These are phyloP conservation scores for Dolichotis patagonum DNA, from an alignment of 2,113 vertebrate species.

Conservation along the genomic window DNA sequence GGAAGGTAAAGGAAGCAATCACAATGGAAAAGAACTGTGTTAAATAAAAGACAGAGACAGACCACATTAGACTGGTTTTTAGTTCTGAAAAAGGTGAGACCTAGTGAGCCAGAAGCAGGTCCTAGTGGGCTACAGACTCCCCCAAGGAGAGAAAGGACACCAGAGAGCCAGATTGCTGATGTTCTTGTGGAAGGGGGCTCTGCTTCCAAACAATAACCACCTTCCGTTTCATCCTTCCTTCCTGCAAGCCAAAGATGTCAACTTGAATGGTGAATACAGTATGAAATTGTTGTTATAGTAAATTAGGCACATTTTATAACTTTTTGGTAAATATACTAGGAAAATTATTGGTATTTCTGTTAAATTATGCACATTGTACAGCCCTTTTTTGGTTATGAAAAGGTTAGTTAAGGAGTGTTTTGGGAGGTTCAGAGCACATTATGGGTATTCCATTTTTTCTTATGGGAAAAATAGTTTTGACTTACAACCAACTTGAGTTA, in stretches of 20 bases:
- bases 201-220: background rate
- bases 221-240: background rate
- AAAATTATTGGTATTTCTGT: background rate
- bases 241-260: background rate
- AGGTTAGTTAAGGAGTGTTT: background rate
- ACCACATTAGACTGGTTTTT: background rate
- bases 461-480: background rate
- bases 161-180: background rate
- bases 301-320: background rate
- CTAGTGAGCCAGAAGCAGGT: no score
- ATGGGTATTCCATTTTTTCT: background rate
- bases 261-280: background rate
- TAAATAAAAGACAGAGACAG: background rate
- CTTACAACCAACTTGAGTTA: background rate
- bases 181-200: background rate
- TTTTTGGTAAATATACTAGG: background rate
- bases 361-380: background rate
- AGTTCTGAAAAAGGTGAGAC: background rate
- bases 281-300: background rate
- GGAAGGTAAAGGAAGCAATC: background rate
- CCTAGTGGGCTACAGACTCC: background rate
- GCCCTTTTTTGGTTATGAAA: background rate
- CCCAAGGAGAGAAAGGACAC: background rate
- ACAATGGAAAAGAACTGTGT: background rate
- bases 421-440: background rate